Evolutionary conservation across 2,888 invertebrate species (phyloP).

Genomic region (Allophyes oxyacanthae): DNA sequence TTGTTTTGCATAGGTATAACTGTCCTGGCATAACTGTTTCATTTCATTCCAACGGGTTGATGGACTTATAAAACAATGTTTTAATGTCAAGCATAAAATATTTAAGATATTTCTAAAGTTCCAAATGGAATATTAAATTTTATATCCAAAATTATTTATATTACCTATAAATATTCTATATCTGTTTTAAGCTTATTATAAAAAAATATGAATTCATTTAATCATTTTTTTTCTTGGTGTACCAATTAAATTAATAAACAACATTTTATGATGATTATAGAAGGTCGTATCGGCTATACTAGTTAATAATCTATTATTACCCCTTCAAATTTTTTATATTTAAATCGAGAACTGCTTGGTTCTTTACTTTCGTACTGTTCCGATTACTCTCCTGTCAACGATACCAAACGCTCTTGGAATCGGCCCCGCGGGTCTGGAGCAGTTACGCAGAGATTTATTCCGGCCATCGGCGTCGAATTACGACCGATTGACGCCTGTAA

Average conservation of each 20-base stretch:
- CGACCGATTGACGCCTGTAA: conserved; percentile 56
- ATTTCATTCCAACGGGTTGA: conserved; percentile 25
- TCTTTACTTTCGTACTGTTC: conserved; percentile 4
- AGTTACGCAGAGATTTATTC: conserved; percentile 63
- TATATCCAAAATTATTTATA: conserved; percentile 7
- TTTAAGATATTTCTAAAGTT: conserved; percentile 20
- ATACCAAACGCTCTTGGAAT: conserved; percentile 45
- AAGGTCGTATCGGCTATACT: too few relatives aligned
- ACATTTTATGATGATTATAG: too few relatives aligned
- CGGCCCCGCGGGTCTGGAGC: conserved; percentile 49
- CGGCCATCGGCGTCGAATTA: conserved; percentile 54
- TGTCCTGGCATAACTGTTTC: conserved; percentile 27
- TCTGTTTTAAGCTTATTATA: conserved; percentile 5
- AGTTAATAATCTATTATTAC: too few relatives aligned
- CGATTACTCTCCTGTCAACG: conserved; percentile 21
- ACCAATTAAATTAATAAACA: too few relatives aligned
- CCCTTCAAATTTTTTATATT: too few relatives aligned
- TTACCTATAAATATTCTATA: conserved; percentile 14
- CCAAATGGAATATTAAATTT: conserved; percentile 19
- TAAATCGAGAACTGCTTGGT: too few relatives aligned
- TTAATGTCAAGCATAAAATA: conserved; percentile 24
- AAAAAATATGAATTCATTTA: background rate
- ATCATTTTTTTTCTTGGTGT: too few relatives aligned
- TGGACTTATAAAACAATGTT: conserved; percentile 29
- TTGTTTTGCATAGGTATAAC: conserved; percentile 37